Evolutionary conservation across 1,140 invertebrate species (phyloP), one percentile per base, ranked within the genome.

Genomic region (Antheraea mylitta): DNA sequence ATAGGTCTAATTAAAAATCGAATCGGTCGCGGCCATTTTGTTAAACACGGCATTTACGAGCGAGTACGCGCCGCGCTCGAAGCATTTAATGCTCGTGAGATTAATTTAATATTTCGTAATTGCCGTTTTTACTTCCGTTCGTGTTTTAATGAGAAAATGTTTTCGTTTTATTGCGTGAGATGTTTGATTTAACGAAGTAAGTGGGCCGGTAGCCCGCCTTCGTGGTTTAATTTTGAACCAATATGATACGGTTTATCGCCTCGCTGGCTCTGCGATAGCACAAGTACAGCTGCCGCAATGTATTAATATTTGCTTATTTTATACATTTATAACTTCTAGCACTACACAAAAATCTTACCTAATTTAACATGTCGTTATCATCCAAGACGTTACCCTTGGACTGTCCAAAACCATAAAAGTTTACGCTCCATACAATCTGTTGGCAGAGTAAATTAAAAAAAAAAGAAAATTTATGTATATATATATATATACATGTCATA

Each of bases 91-190:
- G 74, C 64, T 64, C 68, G 36, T 70, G 18, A 72, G 68, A 78
- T 78, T 76, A 76, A 74, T 76, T 75, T 78, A 74, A 76, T 78
- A 78, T 76, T 78, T 76, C 72, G 74, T 78, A 78, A 78, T 78
- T 78, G 69, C 68, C 70, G 70, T 71, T 76, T 72, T 72, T 74
- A 73, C 72, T 73, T 75, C 77, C 72, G 71, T 74, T 68, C 68
- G 53, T 37, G 61, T 60, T 74, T 70, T 72, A 76, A 78, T 78
- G 74, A 71, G 72, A 74, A 72, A 74, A 66, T 72, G 68, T 73
- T 75, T 72, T 71, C 60, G 71, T 74, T 72, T 72, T 76, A 63
- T 70, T 72, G 66, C 42, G 67, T 72, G 45, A 61, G 69, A 7
- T 66, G 58, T 66, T 70, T 61, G 45, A 53, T 53, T 53, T 53